Base-by-base conservation (phyloP, 1,140 invertebrate genomes). In the Solenopsis fugax region DNA sequence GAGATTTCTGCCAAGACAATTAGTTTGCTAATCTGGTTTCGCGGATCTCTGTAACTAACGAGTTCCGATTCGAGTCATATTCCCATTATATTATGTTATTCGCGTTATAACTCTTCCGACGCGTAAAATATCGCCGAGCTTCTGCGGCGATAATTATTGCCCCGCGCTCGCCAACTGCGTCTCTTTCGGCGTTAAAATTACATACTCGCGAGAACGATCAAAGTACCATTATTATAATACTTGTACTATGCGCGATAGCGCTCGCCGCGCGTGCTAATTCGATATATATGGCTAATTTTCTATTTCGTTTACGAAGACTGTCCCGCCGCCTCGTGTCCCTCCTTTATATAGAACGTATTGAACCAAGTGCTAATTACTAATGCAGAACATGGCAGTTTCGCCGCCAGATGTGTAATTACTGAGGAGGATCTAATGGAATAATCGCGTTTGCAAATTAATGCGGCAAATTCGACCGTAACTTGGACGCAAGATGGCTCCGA, bases 1-100 rank as follows among this genome's bases (percentile, higher is more conserved):
- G 86, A 90, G 89, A 90, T 90, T 88, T 90, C 89, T 90, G 81
- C 89, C 88, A 88, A 90, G 89, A 90, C 89, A 90, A 90, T 90
- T 90, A 90, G 78, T 78, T 80, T 54, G 81, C 50, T 91, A 90
- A 91, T 91, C 89, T 86, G 82, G 64, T 90, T 88, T 88, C 72
- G 85, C 89, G 82, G 77, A 91, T 91, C 89, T 88, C 89, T 86
- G 60, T 90, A 76, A 88, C 89, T 90, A 88, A 91, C 89, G 87
- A 91, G 87, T 77, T 85, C 65, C 82, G 72, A 90, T 90, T 82
- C 82, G 64, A 64, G 65, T 65, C 62, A 56, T 58, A 48, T 21
- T 50, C 52, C 50, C 58, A 37, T 62, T 72, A 71, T 60, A 56
- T 56, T 72, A 48, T n/a, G 24, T 73, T 58, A 48, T 60, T 24